Evolutionary conservation across 2,888 invertebrate genomes (phyloP).

Genomic region (Brenthis hecate): DNA sequence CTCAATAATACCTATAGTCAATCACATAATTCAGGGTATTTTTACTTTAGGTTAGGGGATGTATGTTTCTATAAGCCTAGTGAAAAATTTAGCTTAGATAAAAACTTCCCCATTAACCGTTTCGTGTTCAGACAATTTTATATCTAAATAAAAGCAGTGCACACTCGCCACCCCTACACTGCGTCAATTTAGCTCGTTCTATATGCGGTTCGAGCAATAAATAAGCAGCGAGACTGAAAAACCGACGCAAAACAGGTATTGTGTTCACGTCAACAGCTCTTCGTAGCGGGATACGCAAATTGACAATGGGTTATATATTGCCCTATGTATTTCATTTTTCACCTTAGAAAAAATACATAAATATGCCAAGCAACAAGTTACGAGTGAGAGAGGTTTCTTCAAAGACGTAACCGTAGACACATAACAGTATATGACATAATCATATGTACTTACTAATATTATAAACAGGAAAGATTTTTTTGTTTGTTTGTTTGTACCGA

Average conservation of each 20-base stretch:
- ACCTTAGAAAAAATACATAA: conserved; percentile 20
- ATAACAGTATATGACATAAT: too few species aligned
- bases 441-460: too few species aligned
- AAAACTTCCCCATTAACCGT: background rate
- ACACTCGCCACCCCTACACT: conserved; percentile 52
- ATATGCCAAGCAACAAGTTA: background rate
- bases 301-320: conserved; percentile 34
- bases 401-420: too few species aligned
- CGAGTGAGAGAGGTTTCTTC: background rate
- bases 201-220: conserved; percentile 66
- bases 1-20: too few species aligned
- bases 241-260: conserved; percentile 53
- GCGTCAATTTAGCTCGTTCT: conserved; percentile 66
- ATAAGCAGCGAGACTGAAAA: conserved; percentile 60
- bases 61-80: too few species aligned
- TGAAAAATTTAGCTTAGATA: too few species aligned
- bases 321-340: conserved; percentile 25
- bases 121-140: background rate
- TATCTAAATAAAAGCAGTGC: background rate
- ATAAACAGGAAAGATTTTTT: too few species aligned
- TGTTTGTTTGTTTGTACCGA: too few species aligned
- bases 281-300: conserved; percentile 32
- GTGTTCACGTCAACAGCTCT: conserved; percentile 49
- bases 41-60: too few species aligned
- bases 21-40: too few species aligned